A percentile compares a stretch with the other conserved stretches of the same genome.
phyloP scores from a whole-genome alignment of 2,888 invertebrate species.

The Plebejus anna region DNA sequence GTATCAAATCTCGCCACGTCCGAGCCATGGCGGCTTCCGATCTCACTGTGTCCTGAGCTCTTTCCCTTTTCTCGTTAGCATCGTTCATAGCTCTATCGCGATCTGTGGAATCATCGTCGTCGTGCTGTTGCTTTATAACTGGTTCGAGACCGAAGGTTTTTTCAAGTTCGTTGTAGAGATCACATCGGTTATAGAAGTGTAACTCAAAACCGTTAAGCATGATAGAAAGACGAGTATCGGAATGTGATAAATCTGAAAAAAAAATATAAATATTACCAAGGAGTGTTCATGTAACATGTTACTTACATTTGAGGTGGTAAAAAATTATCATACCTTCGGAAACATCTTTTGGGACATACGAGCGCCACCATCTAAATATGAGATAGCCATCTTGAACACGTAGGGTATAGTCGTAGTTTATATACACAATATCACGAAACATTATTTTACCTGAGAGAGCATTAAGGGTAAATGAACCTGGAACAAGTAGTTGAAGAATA shows the following conservation, averaged over 20 bases:
- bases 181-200: slow-evolving; percentile 96
- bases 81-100: slow-evolving; percentile 82
- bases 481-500: slow-evolving; percentile 43
- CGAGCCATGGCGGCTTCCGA: slow-evolving; percentile 92
- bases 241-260: slow-evolving; percentile 93
- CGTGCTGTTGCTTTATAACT: slow-evolving; percentile 85
- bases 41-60: slow-evolving; percentile 75
- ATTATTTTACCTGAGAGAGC: slow-evolving; percentile 99
- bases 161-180: slow-evolving; percentile 91
- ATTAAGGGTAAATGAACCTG: slow-evolving; percentile 96
- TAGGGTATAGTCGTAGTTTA: slow-evolving; percentile 95
- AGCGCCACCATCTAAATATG: slow-evolving; percentile 98
- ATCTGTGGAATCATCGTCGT: slow-evolving; percentile 75
- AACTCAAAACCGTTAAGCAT: slow-evolving; percentile 96
- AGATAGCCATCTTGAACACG: slow-evolving; percentile 97
- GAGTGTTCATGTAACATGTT: too few species aligned
- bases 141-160: slow-evolving; percentile 92
- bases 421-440: slow-evolving; percentile 97
- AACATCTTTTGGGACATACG: slow-evolving; percentile 96
- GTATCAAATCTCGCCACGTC: slow-evolving; percentile 97
- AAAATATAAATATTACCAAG: slow-evolving; percentile 24
- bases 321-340: slow-evolving; percentile 85
- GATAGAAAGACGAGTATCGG: slow-evolving; percentile 93
- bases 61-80: slow-evolving; percentile 80
- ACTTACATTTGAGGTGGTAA: not conserved